Evolutionary conservation across 2,113 vertebrate species (phyloP).

Genomic region (Globicephala melas): DNA sequence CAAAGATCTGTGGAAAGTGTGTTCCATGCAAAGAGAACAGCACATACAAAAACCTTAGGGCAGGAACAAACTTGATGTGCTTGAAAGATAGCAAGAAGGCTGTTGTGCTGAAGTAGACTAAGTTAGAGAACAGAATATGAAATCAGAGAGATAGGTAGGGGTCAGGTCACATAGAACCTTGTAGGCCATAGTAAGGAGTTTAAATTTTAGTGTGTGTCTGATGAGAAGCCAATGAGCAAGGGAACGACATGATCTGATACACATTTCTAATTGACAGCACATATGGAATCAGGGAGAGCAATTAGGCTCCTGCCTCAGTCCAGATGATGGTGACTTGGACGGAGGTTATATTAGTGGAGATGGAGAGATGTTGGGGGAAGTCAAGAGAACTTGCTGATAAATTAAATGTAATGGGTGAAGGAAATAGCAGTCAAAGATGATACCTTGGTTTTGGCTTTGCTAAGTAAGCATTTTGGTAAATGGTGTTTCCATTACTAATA

Average conservation of each 20-base stretch:
- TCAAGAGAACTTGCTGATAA: neutral
- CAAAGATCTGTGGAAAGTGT: neutral
- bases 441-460: neutral
- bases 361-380: neutral
- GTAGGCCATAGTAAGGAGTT: neutral
- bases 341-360: neutral
- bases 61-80: neutral
- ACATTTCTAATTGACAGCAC: neutral
- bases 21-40: neutral
- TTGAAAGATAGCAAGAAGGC: neutral
- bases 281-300: neutral
- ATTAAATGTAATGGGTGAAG: neutral
- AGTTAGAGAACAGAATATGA: neutral
- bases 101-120: neutral
- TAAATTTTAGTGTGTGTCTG: neutral
- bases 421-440: neutral
- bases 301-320: neutral
- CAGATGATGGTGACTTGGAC: neutral
- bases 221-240: neutral
- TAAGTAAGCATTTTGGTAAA: neutral
- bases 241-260: neutral
- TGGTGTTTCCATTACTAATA: neutral
- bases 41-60: neutral
- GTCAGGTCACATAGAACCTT: neutral
- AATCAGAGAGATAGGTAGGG: neutral